Percentiles rank a stretch among this genome's conserved stretches.
phyloP scores from a whole-genome alignment of 2,888 invertebrate species.

The Cyclophora punctaria region DNA sequence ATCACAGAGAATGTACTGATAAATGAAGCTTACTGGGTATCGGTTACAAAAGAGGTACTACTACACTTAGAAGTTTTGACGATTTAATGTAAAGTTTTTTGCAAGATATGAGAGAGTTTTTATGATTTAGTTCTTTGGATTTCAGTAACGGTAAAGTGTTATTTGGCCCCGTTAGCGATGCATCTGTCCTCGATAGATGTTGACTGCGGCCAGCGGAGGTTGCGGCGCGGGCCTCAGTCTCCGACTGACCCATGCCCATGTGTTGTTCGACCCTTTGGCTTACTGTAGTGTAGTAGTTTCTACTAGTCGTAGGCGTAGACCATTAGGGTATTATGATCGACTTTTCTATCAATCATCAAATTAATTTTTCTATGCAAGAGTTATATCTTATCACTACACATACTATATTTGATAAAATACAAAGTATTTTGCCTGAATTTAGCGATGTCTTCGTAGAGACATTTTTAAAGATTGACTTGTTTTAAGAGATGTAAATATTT shows the following conservation, averaged over 20 bases:
- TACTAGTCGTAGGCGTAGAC: slow-evolving; percentile 73
- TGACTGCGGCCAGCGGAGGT: slow-evolving; percentile 40
- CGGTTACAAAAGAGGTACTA: slow-evolving; percentile 91
- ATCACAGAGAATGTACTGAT: slow-evolving; percentile 96
- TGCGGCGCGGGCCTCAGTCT: slow-evolving; percentile 36
- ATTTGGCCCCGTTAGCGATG: slow-evolving; percentile 77
- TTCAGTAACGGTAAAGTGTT: slow-evolving; percentile 74
- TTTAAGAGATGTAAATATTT: slow-evolving; percentile 67
- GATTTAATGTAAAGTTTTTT: slow-evolving; percentile 74
- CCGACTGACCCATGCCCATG: slow-evolving; percentile 40
- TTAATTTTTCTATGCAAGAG: slow-evolving; percentile 72
- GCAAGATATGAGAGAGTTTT: slow-evolving; percentile 72
- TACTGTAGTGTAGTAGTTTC: slow-evolving; percentile 71
- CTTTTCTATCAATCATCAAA: slow-evolving; percentile 71
- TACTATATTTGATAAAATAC: slow-evolving; percentile 59
- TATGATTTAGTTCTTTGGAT: slow-evolving; percentile 75
- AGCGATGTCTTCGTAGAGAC: slow-evolving; percentile 72
- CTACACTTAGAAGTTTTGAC: slow-evolving; percentile 78
- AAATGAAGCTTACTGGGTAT: slow-evolving; percentile 95
- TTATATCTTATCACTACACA: slow-evolving; percentile 69
- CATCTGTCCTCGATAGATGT: slow-evolving; percentile 74
- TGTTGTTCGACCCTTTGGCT: slow-evolving; percentile 73
- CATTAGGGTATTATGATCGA: slow-evolving; percentile 72
- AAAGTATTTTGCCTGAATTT: slow-evolving; percentile 69
- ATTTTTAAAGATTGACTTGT: slow-evolving; percentile 62